Evolutionary conservation across 92 coral and sea anemone genomes (phyloP).

Genomic region (Micromussa lordhowensis): DNA sequence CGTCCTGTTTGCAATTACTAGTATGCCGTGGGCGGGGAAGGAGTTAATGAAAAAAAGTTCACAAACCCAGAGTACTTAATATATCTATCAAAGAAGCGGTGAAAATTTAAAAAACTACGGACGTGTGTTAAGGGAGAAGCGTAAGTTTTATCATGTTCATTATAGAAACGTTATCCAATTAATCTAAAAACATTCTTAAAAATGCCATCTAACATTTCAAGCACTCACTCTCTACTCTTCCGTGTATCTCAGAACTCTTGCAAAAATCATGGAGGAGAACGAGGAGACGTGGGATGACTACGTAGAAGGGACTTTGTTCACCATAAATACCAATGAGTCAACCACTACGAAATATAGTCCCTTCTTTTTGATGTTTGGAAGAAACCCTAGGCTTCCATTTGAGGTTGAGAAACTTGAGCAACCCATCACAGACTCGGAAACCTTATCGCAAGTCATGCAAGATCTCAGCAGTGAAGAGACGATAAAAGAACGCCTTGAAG

Average conservation of each 20-base stretch:
- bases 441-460: constrained; percentile 27
- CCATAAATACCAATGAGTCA: constrained; percentile 59
- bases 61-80: too few relatives aligned
- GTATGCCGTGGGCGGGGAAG: too few relatives aligned
- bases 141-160: too few relatives aligned
- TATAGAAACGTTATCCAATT: too few relatives aligned
- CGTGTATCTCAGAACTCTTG: constrained; percentile 55
- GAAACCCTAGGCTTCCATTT: constrained; percentile 55
- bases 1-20: too few relatives aligned
- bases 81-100: too few relatives aligned
- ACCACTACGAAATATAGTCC: constrained; percentile 72
- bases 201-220: too few relatives aligned
- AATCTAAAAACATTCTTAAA: too few relatives aligned
- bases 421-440: background rate
- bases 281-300: constrained; percentile 67
- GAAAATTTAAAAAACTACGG: too few relatives aligned
- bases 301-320: constrained; percentile 65
- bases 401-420: constrained; percentile 50
- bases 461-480: constrained; percentile 22
- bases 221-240: too few relatives aligned
- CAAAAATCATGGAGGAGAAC: constrained; percentile 54
- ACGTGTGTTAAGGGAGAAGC: too few relatives aligned
- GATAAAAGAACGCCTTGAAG: constrained; percentile 23
- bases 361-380: constrained; percentile 58
- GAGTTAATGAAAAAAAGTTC: too few relatives aligned